Evolutionary conservation across 2,888 invertebrate species (phyloP).

Genomic region (Leptarthrus brevirostris): DNA sequence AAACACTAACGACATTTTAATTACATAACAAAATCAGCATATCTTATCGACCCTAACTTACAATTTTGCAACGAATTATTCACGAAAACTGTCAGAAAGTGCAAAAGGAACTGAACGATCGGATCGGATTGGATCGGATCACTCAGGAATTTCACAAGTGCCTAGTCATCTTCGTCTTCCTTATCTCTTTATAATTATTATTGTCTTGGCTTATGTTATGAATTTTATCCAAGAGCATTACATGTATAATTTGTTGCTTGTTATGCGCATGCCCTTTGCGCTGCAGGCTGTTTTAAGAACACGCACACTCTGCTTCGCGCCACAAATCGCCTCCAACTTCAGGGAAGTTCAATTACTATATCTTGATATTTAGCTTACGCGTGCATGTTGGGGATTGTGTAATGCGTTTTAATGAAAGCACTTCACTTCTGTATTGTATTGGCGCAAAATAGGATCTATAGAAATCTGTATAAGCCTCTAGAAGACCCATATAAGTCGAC

Average conservation of each 20-base stretch:
- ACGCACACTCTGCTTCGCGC: constrained; percentile 1
- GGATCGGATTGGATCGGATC: too few relatives aligned
- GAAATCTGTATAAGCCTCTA: too few relatives aligned
- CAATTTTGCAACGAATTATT: too few relatives aligned
- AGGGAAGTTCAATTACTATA: constrained; percentile 30
- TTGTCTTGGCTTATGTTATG: constrained; percentile 20
- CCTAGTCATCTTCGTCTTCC: constrained; percentile 22
- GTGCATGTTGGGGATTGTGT: constrained; percentile 25
- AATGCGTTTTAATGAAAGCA: constrained; percentile 28
- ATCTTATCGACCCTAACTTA: too few relatives aligned
- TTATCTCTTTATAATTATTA: constrained; percentile 39
- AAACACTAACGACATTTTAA: too few relatives aligned
- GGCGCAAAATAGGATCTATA: not conserved
- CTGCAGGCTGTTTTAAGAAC: constrained; percentile 2
- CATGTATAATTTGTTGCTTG: constrained; percentile 41
- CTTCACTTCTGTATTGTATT: not conserved
- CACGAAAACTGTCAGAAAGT: too few relatives aligned
- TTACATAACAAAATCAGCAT: too few relatives aligned
- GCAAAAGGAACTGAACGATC: too few relatives aligned
- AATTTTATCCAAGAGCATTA: constrained; percentile 33
- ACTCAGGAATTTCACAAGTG: constrained; percentile 22
- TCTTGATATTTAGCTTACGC: constrained; percentile 36
- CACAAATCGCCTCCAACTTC: constrained; percentile 19
- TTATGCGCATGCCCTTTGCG: constrained; percentile 41
- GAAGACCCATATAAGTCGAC: too few relatives aligned